A percentile compares a stretch with the other conserved stretches of the same genome.
Conservation (phyloP, 2,113 vertebrate genomes). For the Rattus norvegicus region GRCr8 NC_086036.1:52156001-52156500, state of each 20-base stretch:
- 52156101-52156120: neutral
- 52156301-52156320: neutral
- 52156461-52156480: neutral
- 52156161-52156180: neutral
- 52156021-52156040: neutral
- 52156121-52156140: neutral
- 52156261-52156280: neutral
- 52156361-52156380: neutral
- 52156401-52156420: neutral
- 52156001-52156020: neutral
- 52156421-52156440: neutral
- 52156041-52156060: neutral
- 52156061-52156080: neutral
- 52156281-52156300: neutral
- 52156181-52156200: neutral
- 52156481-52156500: neutral
- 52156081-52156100: neutral
- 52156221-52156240: neutral
- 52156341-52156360: neutral
- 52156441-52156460: neutral
- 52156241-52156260: neutral
- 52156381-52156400: neutral
- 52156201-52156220: neutral
- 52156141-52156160: neutral
- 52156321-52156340: neutral